Base-by-base conservation (phyloP, 2,888 invertebrate species). In the Prosopocoilus inquinatus region DNA sequence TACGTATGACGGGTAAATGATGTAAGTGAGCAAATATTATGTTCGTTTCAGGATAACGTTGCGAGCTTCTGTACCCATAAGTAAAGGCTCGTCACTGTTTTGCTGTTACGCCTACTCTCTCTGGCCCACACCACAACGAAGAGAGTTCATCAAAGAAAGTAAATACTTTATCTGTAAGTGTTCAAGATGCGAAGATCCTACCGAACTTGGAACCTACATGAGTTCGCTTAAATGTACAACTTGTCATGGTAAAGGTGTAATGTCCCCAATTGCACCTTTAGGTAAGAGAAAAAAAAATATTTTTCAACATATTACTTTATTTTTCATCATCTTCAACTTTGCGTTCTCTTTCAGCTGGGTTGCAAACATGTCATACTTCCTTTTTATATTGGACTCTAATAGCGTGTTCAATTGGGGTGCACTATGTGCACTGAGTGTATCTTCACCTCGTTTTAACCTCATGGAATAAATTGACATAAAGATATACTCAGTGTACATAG, bases 141-240 rank as follows among this genome's bases (percentile, higher is more conserved):
- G 91, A 45, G 84, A 84, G 60, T 85, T 84, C 70, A 78, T 94
- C 2, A 78, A 80, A 50, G 84, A 87, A 67, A 87, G 90, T 28
- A 93, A 93, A 80, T 89, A 87, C 75, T 94, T 94, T 74, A 81
- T 81, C 12, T 94, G 93, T 73, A 81, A 81, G 28, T 94, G 93
- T 65, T 68, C 77, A 2, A 81, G 93, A 48, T 94, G 93, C 70
- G 78, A 81, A 1, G 92, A 93, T 74, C 89, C 91, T 7, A 88
- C 87, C 0, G 94, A 94, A 71, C 75, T 93, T 44, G 89, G 86
- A 7, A 90, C 92, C 0, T 84, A 91, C 69, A 82, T 90, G 70
- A 89, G 91, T 62, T 86, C 91, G 0, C 74, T 93, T 1, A 90
- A 89, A 71, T 94, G 93, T 68, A 85, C 80, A 64, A 88, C 87